Evolutionary conservation across 2,113 vertebrate species (phyloP).

Genomic region (Elgaria multicarinata): DNA sequence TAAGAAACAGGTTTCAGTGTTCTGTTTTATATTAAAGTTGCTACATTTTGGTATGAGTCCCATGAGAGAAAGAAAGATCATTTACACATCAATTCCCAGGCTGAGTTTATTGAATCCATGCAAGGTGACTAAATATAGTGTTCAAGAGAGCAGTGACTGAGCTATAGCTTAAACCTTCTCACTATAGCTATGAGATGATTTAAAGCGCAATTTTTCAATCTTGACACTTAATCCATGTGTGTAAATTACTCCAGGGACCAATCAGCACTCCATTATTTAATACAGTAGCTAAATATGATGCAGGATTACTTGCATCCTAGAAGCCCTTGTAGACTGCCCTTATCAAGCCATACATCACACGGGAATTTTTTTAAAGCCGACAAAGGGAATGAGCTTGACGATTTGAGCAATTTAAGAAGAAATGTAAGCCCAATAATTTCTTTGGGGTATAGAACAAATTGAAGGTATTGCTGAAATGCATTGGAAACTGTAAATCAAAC

Average conservation of each 20-base stretch:
- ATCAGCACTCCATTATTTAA: constrained; percentile 48
- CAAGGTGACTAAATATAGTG: constrained; percentile 60
- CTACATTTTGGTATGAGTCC: constrained; percentile 23
- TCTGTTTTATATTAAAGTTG: constrained; percentile 53
- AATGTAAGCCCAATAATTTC: background rate
- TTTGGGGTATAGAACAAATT: background rate
- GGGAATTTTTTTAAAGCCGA: background rate
- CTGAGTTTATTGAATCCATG: constrained; percentile 50
- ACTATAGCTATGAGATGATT: constrained; percentile 30
- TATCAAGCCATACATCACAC: background rate
- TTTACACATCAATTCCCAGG: constrained; percentile 41
- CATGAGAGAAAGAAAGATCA: constrained; percentile 34
- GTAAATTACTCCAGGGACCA: constrained; percentile 24
- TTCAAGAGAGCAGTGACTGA: constrained; percentile 51
- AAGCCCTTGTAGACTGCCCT: accelerated
- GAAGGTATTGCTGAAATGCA: background rate
- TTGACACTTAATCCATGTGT: constrained; percentile 52
- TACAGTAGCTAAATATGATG: background rate
- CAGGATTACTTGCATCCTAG: background rate
- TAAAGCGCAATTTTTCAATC: constrained; percentile 53
- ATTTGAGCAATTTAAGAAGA: background rate
- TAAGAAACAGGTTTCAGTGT: constrained; percentile 4
- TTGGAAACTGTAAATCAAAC: background rate
- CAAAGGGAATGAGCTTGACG: background rate
- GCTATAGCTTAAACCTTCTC: constrained; percentile 48